phyloP scores from a whole-genome alignment of 1,140 invertebrate genomes.

The Pteromalus puparum region DNA sequence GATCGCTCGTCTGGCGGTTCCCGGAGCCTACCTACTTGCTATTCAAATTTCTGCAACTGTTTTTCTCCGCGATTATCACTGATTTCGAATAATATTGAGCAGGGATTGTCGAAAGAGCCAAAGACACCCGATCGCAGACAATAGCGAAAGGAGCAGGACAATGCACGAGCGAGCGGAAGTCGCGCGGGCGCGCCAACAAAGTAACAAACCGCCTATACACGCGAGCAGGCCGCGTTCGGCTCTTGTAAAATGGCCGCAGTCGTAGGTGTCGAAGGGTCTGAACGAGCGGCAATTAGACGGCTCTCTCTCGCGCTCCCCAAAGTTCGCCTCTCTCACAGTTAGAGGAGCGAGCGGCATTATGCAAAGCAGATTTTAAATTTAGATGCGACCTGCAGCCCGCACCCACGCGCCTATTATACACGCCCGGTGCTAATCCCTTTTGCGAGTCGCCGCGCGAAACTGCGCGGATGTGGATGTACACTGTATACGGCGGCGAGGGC shows the following conservation, averaged over 20 bases:
- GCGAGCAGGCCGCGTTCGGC: slow-evolving; percentile 47
- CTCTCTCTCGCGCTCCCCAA: slow-evolving; percentile 52
- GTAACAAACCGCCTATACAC: not conserved
- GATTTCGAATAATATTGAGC: no score
- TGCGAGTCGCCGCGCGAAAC: slow-evolving; percentile 3
- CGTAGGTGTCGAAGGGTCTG: slow-evolving; percentile 70
- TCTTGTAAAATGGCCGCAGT: slow-evolving; percentile 67
- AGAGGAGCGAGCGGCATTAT: slow-evolving; percentile 68
- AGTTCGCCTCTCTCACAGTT: slow-evolving; percentile 16
- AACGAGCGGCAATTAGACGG: slow-evolving; percentile 72
- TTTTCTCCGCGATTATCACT: no score
- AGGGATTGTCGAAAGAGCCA: no score
- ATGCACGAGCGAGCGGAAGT: slow-evolving; percentile 56
- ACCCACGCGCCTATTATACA: slow-evolving; percentile 53
- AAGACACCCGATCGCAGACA: no score
- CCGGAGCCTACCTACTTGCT: not conserved
- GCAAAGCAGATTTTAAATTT: slow-evolving; percentile 76
- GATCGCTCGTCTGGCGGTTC: not conserved
- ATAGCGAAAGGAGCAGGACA: not conserved
- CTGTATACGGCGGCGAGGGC: no score
- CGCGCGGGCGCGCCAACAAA: slow-evolving; percentile 39
- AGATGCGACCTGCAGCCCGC: slow-evolving; percentile 64
- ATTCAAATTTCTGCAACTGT: no score
- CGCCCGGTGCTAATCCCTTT: slow-evolving; percentile 36
- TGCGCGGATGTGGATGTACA: not conserved